Evolutionary conservation across 2,888 invertebrate genomes (phyloP).

Genomic region (Drosophila vallismaia): DNA sequence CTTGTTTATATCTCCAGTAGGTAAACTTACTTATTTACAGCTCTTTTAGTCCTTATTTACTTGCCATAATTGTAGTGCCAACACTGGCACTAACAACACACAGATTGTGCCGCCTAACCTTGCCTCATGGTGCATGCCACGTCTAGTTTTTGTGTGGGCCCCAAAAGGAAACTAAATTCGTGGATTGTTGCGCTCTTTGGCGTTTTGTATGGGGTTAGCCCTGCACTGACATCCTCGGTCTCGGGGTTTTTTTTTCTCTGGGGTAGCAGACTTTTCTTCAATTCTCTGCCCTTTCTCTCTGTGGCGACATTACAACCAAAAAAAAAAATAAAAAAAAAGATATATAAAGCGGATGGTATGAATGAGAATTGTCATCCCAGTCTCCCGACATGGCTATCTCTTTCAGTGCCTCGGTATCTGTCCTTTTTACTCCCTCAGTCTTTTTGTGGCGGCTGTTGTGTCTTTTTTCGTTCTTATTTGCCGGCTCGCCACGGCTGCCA

Average conservation of each 20-base stretch:
- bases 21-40: no score
- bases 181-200: conserved; percentile 76
- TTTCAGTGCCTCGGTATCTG: conserved; percentile 9
- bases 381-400: conserved; percentile 35
- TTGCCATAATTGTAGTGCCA: neutral
- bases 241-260: conserved; percentile 25
- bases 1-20: no score
- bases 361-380: conserved; percentile 64
- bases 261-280: conserved; percentile 32
- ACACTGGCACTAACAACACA: conserved; percentile 28
- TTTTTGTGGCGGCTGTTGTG: conserved; percentile 11
- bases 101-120: conserved; percentile 60
- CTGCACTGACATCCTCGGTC: conserved; percentile 45
- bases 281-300: conserved; percentile 1
- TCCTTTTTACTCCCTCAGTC: conserved; percentile 6
- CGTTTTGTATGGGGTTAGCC: conserved; percentile 60
- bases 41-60: neutral
- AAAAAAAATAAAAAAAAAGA: conserved; percentile 38
- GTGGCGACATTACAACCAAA: conserved; percentile 22
- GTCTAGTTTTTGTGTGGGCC: conserved; percentile 69
- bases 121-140: conserved; percentile 37
- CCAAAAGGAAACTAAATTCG: conserved; percentile 76
- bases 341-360: conserved; percentile 58
- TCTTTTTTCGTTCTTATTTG: conserved; percentile 10
- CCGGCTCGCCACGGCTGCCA: conserved; percentile 52